Percentiles rank a stretch among this genome's conserved stretches.
phyloP scores from a whole-genome alignment of 2,888 invertebrate species.

The Formica aserva region DNA sequence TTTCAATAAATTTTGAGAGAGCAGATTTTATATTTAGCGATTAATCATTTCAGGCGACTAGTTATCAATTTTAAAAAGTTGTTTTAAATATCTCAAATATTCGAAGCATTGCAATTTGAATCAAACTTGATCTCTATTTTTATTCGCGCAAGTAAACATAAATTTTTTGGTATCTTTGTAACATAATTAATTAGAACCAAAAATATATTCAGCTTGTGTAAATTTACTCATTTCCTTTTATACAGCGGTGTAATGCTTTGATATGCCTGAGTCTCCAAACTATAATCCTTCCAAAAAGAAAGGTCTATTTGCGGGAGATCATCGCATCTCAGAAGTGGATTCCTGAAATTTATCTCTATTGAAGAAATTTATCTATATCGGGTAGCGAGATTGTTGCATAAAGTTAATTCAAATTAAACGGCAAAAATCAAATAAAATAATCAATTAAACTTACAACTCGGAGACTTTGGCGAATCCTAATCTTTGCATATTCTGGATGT shows the following conservation, averaged over 20 bases:
- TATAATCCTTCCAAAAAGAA: conserved; percentile 87
- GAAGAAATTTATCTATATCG: conserved; percentile 54
- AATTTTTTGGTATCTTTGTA: not conserved
- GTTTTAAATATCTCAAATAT: not conserved
- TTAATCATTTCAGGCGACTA: not conserved
- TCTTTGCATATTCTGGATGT: conserved; percentile 79
- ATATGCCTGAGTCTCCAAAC: conserved; percentile 1
- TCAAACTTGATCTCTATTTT: not conserved
- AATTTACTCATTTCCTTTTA: conserved; percentile 28
- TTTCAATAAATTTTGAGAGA: not conserved
- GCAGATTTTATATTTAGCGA: not conserved
- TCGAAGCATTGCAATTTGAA: not conserved
- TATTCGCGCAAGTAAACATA: not conserved
- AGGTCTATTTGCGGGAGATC: conserved; percentile 89
- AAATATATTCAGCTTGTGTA: not conserved
- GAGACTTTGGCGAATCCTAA: conserved; percentile 88
- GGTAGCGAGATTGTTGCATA: not conserved
- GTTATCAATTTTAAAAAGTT: not conserved
- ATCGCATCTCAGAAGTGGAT: conserved; percentile 89
- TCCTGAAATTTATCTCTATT: conserved; percentile 86
- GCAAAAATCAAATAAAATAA: not conserved
- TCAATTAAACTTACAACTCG: conserved; percentile 85
- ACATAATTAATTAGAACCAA: not conserved
- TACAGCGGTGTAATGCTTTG: conserved; percentile 73
- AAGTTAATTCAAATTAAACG: not conserved